These are phyloP conservation scores for Calephelis virginiensis DNA, from an alignment of 1,140 invertebrate genomes.

Conservation along the genomic window DNA sequence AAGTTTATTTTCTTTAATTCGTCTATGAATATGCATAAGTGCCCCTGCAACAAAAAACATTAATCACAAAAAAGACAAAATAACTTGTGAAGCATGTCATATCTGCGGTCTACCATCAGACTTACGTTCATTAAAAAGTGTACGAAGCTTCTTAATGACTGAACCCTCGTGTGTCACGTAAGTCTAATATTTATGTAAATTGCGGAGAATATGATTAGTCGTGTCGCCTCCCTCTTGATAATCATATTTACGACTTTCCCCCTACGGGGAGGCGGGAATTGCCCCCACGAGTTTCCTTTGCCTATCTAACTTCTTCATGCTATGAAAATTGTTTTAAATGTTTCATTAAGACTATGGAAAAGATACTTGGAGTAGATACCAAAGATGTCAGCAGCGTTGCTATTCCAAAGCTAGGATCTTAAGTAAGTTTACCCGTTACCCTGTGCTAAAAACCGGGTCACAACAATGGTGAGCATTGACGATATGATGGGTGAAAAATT, in stretches of 20 bases:
- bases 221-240: constrained; percentile 70
- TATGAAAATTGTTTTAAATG: constrained; percentile 20
- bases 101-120: constrained; percentile 66
- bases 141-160: constrained; percentile 54
- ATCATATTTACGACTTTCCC: constrained; percentile 71
- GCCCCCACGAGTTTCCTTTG: constrained; percentile 28
- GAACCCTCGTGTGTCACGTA: constrained; percentile 64
- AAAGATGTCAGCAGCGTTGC: no score
- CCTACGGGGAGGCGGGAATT: constrained; percentile 27
- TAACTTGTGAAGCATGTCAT: constrained; percentile 43
- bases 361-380: no score
- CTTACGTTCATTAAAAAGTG: constrained; percentile 55
- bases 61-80: constrained; percentile 77
- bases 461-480: no score
- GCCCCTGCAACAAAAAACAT: constrained; percentile 40
- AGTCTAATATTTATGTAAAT: constrained; percentile 77
- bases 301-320: constrained; percentile 26
- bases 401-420: no score
- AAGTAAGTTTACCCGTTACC: no score
- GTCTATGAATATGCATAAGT: constrained; percentile 6
- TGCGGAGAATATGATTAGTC: constrained; percentile 76
- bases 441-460: no score
- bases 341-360: no score
- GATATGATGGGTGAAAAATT: no score
- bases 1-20: neutral